phyloP scores from a whole-genome alignment of 1,140 invertebrate species.

The Dendrolimus punctatus region DNA sequence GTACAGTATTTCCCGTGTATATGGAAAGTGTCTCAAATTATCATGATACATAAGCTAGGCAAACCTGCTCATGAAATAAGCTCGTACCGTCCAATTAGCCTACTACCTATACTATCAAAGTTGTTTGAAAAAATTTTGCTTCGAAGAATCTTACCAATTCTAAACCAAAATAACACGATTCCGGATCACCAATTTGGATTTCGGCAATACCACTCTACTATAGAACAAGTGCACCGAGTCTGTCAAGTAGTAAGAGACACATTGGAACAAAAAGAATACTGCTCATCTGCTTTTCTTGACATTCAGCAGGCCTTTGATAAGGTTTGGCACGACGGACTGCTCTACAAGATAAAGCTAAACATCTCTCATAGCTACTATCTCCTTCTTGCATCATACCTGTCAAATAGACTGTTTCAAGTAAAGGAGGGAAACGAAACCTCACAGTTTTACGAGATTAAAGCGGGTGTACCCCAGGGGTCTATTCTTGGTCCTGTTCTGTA shows the following conservation, averaged over 20 bases:
- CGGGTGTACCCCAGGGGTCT: slow-evolving; percentile 3
- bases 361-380: slow-evolving; percentile 1
- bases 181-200: slow-evolving; percentile 2
- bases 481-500: slow-evolving; percentile 2
- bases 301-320: slow-evolving; percentile 33
- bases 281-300: slow-evolving; percentile 33
- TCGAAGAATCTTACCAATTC: background rate
- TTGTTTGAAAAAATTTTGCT: background rate
- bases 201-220: background rate
- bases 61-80: background rate
- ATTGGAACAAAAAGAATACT: slow-evolving; percentile 29
- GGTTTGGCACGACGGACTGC: slow-evolving; percentile 37
- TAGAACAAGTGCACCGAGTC: slow-evolving; percentile 13
- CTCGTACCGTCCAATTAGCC: slow-evolving; percentile 4
- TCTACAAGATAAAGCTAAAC: slow-evolving; percentile 26
- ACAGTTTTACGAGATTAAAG: background rate
- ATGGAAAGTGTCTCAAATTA: slow-evolving; percentile 5
- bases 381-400: background rate
- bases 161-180: background rate
- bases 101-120: background rate
- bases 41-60: slow-evolving; percentile 5
- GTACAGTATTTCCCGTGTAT: slow-evolving; percentile 2
- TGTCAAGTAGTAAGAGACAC: slow-evolving; percentile 13
- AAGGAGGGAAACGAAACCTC: background rate
- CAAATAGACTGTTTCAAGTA: slow-evolving; percentile 1